A percentile compares a stretch with the other conserved stretches of the same genome.
Evolutionary conservation across 1,140 invertebrate genomes (phyloP).

Genomic region (Kradibia gibbosae): DNA sequence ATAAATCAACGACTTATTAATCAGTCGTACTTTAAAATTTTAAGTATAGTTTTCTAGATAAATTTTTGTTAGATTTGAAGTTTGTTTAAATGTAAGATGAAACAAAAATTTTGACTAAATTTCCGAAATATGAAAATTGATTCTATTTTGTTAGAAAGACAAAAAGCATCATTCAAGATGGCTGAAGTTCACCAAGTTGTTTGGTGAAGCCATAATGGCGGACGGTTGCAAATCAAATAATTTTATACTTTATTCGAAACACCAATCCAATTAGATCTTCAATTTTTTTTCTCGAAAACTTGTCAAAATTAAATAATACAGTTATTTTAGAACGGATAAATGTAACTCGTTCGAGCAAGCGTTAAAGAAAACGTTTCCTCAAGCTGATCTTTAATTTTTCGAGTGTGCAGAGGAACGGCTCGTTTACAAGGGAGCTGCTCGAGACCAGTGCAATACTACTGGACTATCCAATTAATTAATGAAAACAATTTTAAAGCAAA

Average conservation of each 20-base stretch:
- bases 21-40: neutral
- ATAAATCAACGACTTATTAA: neutral
- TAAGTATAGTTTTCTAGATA: conserved; percentile 13
- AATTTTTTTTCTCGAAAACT: neutral
- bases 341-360: no score
- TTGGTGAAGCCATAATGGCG: conserved; percentile 7
- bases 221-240: neutral
- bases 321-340: no score
- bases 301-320: neutral
- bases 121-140: conserved; percentile 35
- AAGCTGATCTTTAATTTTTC: no score
- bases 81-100: conserved; percentile 26
- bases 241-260: no score
- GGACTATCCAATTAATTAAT: no score
- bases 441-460: no score
- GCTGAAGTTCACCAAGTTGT: neutral
- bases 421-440: no score
- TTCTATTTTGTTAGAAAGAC: conserved; percentile 18
- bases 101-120: conserved; percentile 42
- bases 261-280: neutral
- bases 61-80: conserved; percentile 31
- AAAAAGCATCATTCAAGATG: conserved; percentile 24
- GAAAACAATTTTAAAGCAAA: no score
- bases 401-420: no score
- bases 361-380: no score